Evolutionary conservation across 2,113 vertebrate genomes (phyloP).

Genomic region (Morphnarchus princeps): DNA sequence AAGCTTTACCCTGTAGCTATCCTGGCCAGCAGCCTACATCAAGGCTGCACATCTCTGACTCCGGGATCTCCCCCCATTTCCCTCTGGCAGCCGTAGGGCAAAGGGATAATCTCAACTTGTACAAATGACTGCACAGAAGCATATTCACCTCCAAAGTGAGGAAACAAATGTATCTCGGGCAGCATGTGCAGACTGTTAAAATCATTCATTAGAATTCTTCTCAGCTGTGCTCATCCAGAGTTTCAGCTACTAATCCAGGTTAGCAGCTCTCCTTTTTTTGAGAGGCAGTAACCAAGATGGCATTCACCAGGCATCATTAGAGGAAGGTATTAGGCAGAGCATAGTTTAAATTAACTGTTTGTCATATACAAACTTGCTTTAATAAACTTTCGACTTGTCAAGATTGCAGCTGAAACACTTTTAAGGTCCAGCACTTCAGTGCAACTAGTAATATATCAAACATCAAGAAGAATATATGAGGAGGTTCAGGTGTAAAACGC

Average conservation of each 20-base stretch:
- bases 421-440: background rate
- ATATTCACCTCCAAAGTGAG: background rate
- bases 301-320: background rate
- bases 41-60: background rate
- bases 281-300: background rate
- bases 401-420: background rate
- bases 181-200: background rate
- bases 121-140: background rate
- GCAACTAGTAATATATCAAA: background rate
- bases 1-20: background rate
- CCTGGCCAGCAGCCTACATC: background rate
- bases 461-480: background rate
- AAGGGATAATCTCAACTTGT: background rate
- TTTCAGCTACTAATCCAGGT: slow-evolving; percentile 38
- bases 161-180: background rate
- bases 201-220: background rate
- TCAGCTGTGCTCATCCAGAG: background rate
- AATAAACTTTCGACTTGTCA: slow-evolving; percentile 41
- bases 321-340: background rate
- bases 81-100: background rate
- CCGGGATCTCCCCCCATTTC: background rate
- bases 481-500: background rate
- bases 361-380: background rate
- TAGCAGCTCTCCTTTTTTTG: background rate
- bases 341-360: slow-evolving; percentile 10